Conservation (phyloP, 2,888 invertebrate species). For the Alviniconcha strummeri region DNA sequence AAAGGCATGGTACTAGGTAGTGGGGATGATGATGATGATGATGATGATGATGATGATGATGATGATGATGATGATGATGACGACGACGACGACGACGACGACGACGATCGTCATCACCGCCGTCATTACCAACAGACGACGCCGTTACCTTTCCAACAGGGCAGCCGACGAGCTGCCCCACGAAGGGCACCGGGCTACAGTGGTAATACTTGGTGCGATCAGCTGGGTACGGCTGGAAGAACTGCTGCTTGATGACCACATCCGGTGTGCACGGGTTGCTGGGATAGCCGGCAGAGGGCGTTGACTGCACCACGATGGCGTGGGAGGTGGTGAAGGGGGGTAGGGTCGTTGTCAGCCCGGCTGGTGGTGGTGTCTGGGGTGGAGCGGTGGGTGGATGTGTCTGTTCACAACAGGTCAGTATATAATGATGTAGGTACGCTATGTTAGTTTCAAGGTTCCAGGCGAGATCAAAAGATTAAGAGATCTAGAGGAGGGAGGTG, state of each 20-base stretch:
- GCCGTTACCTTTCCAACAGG: conserved; percentile 12
- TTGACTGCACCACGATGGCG: not conserved
- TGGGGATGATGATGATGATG: no score
- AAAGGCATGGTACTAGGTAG: no score
- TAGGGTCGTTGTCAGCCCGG: not conserved
- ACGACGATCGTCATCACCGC: no score
- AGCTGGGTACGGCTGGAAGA: conserved; percentile 51
- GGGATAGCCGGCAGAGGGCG: conserved; percentile 39
- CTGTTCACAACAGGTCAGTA: no score
- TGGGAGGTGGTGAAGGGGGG: not conserved
- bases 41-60: no score
- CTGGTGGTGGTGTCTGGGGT: not conserved
- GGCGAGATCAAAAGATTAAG: no score
- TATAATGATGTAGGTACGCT: no score
- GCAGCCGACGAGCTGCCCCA: conserved; percentile 15
- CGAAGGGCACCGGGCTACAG: conserved; percentile 48
- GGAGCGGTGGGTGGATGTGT: not conserved
- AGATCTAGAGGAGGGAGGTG: no score
- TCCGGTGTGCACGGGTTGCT: conserved; percentile 47
- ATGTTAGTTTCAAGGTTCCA: no score
- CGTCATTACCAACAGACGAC: no score
- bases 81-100: no score
- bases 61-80: no score
- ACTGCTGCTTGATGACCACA: conserved; percentile 29
- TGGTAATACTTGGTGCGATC: conserved; percentile 55